Percentiles rank a stretch among this genome's conserved stretches.
Evolutionary conservation across 1,140 invertebrate genomes (phyloP).

Genomic region (Ceratosolen solmsi): DNA sequence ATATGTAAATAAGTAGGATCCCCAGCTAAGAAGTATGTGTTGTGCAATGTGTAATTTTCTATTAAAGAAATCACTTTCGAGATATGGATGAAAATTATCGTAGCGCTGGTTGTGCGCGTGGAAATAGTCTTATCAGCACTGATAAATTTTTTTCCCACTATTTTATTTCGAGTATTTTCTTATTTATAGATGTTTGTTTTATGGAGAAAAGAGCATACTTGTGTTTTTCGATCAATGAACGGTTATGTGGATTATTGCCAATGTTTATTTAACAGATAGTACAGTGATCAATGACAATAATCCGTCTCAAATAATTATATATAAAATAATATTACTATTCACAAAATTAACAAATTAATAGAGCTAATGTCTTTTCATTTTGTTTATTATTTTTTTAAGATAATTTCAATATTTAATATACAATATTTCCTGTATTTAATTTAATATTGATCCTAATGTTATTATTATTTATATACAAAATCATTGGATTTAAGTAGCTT

Average conservation of each 20-base stretch:
- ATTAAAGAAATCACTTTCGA: background rate
- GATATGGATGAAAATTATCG: constrained; percentile 23
- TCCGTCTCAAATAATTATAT: constrained; percentile 13
- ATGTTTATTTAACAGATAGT: constrained; percentile 6
- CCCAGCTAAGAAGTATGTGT: background rate
- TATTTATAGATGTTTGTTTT: background rate
- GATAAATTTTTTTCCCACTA: background rate
- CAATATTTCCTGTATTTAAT: too few relatives aligned
- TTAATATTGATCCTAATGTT: too few relatives aligned
- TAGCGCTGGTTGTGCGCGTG: background rate
- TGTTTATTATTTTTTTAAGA: too few relatives aligned
- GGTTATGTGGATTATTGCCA: constrained; percentile 34
- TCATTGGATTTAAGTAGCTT: too few relatives aligned
- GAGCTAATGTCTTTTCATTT: too few relatives aligned
- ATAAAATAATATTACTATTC: background rate
- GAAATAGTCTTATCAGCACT: constrained; percentile 1
- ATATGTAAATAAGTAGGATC: background rate
- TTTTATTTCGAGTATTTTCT: background rate
- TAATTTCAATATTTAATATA: too few relatives aligned
- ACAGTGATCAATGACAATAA: background rate
- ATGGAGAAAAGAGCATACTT: background rate
- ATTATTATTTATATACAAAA: too few relatives aligned
- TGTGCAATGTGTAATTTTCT: background rate
- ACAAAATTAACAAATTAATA: too few relatives aligned
- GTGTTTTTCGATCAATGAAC: background rate